A percentile compares a stretch with the other conserved stretches of the same genome.
phyloP scores from a whole-genome alignment of 2,888 invertebrate genomes.

The Pheosia tremula region DNA sequence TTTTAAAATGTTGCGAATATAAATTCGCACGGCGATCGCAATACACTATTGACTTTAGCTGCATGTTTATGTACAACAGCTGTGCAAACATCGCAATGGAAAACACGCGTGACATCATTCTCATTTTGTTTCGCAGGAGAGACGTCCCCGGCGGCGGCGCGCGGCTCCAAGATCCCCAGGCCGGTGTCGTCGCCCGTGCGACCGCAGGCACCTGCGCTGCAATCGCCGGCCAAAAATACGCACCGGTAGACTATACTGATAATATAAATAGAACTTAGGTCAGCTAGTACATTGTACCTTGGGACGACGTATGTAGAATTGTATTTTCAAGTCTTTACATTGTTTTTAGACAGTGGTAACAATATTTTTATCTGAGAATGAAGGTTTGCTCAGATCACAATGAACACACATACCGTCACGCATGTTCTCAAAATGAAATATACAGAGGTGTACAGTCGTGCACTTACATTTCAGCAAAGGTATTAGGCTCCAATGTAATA shows the following conservation, averaged over 20 bases:
- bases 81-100: slow-evolving; percentile 31
- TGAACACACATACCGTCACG: no score
- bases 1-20: neutral
- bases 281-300: slow-evolving; percentile 2
- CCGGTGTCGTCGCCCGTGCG: slow-evolving; percentile 89
- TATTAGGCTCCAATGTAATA: no score
- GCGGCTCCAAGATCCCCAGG: slow-evolving; percentile 90
- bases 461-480: no score
- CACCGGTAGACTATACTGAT: slow-evolving; percentile 55
- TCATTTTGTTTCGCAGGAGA: slow-evolving; percentile 58
- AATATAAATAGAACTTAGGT: slow-evolving; percentile 7
- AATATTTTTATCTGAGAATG: no score
- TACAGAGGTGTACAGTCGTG: no score
- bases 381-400: no score
- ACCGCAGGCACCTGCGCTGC: slow-evolving; percentile 75
- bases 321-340: neutral
- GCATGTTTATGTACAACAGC: slow-evolving; percentile 27
- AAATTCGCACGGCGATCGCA: neutral
- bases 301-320: neutral
- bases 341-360: no score
- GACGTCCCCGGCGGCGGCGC: slow-evolving; percentile 74
- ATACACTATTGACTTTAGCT: slow-evolving; percentile 4
- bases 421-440: no score
- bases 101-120: slow-evolving; percentile 23
- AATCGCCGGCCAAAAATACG: slow-evolving; percentile 74